Conservation (phyloP, 2,888 invertebrate genomes). For the Athalia cordata region DNA sequence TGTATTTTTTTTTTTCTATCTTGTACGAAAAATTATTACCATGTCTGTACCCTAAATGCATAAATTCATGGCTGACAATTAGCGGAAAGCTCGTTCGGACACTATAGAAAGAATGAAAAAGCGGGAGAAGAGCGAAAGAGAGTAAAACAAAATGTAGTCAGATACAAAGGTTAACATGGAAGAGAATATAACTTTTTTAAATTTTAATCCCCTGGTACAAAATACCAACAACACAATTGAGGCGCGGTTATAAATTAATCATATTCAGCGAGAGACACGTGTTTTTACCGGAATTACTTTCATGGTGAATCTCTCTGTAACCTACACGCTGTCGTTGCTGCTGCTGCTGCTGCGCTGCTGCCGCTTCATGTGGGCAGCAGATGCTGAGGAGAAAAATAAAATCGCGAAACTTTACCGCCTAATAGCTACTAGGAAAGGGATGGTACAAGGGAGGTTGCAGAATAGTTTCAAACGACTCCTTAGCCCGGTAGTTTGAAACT, state of each 20-base stretch:
- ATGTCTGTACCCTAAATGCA: too few relatives aligned
- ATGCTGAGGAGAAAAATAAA: not conserved
- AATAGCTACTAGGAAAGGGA: not conserved
- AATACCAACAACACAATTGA: not conserved
- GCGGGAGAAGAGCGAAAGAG: not conserved
- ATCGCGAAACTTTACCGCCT: not conserved
- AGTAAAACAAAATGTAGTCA: too few relatives aligned
- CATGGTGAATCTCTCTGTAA: not conserved
- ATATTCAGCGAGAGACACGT: conserved; percentile 5
- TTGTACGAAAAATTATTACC: too few relatives aligned
- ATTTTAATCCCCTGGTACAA: not conserved
- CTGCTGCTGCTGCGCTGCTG: too few relatives aligned
- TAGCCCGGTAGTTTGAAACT: conserved; percentile 13
- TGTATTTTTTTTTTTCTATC: too few relatives aligned
- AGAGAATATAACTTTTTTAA: not conserved
- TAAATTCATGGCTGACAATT: too few relatives aligned
- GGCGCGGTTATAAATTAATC: conserved; percentile 10
- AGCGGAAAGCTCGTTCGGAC: too few relatives aligned
- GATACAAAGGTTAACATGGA: conserved; percentile 2
- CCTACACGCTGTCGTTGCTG: too few relatives aligned
- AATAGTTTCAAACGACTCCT: conserved; percentile 41
- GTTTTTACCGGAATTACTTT: not conserved
- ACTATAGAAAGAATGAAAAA: not conserved
- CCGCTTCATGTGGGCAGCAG: too few relatives aligned
- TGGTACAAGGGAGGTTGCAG: not conserved